A percentile compares a stretch with the other conserved stretches of the same genome.
phyloP scores from a whole-genome alignment of 2,113 vertebrate genomes.

The Nannospalax galili region DNA sequence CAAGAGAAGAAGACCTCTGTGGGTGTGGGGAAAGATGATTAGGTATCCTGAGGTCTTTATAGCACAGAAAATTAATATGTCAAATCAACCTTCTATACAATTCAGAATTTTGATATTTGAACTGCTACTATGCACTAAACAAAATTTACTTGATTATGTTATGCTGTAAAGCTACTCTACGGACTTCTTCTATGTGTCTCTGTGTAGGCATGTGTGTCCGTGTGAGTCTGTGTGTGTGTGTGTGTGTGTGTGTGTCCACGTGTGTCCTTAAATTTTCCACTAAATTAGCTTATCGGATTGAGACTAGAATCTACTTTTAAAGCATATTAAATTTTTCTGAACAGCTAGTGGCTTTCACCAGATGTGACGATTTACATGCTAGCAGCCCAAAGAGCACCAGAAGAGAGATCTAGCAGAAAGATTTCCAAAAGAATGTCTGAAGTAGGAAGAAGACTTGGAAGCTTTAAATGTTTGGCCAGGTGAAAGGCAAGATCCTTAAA shows the following conservation, averaged over 20 bases:
- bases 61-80: conserved; percentile 58
- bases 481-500: conserved; percentile 55
- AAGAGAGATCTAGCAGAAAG: conserved; percentile 24
- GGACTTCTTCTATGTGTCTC: neutral
- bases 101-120: conserved; percentile 66
- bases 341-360: conserved; percentile 35
- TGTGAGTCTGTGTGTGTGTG: neutral
- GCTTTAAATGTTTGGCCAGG: neutral
- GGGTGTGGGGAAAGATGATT: conserved; percentile 48
- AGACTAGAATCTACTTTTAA: conserved; percentile 45
- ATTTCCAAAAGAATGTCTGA: conserved; percentile 29
- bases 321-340: conserved; percentile 49
- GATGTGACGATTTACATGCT: neutral
- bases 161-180: conserved; percentile 29
- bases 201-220: neutral
- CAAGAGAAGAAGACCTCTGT: conserved; percentile 50
- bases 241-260: neutral
- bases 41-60: conserved; percentile 50
- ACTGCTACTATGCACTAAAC: conserved; percentile 17
- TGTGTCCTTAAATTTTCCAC: neutral
- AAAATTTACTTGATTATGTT: conserved; percentile 60
- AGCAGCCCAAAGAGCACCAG: neutral
- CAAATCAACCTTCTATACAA: conserved; percentile 45
- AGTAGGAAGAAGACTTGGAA: neutral
- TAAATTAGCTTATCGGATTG: conserved; percentile 8